Percentiles rank a stretch among this genome's conserved stretches.
Evolutionary conservation across 1,140 invertebrate species (phyloP).

Genomic region (Ptiloglossa arizonensis): DNA sequence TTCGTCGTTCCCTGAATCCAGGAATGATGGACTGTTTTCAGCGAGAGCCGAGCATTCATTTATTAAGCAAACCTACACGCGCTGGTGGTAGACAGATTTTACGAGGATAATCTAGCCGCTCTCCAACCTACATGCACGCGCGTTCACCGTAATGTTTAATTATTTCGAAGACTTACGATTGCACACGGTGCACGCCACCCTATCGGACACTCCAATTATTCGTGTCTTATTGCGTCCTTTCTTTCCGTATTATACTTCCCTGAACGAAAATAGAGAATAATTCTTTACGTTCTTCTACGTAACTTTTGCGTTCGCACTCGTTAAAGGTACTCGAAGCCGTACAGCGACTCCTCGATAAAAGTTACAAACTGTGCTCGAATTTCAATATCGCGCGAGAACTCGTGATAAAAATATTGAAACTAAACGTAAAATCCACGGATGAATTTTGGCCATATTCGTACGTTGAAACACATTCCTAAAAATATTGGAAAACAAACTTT

Average conservation of each 20-base stretch:
- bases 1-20: background rate
- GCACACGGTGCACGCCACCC: background rate
- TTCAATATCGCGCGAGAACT: no score
- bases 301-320: no score
- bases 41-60: constrained; percentile 2
- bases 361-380: no score
- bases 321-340: no score
- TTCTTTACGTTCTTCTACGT: background rate
- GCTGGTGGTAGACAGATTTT: constrained; percentile 31
- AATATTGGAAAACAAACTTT: no score
- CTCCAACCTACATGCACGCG: background rate
- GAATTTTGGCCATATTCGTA: no score
- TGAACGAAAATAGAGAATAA: background rate
- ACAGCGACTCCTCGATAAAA: no score
- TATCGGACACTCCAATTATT: background rate
- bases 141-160: constrained; percentile 25
- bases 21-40: constrained; percentile 23
- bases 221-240: background rate
- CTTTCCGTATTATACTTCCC: background rate
- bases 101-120: constrained; percentile 18
- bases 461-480: no score
- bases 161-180: constrained; percentile 36
- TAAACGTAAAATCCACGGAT: no score
- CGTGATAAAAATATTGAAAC: no score
- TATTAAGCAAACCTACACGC: constrained; percentile 15